phyloP scores from a whole-genome alignment of 1,140 invertebrate genomes.

The Tenebrio molitor region DNA sequence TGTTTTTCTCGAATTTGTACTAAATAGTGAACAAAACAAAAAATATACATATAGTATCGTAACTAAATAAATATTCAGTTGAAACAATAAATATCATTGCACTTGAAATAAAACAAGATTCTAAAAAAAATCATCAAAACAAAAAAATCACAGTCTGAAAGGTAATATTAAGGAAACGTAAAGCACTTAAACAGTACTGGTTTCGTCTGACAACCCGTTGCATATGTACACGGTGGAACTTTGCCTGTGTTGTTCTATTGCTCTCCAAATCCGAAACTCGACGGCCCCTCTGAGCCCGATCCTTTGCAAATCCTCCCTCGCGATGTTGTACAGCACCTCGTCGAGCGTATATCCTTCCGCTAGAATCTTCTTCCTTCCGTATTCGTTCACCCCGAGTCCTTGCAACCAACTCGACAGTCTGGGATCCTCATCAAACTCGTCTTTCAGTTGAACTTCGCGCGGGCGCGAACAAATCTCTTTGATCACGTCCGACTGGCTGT shows the following conservation, averaged over 20 bases:
- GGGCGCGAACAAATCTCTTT: conserved; percentile 53
- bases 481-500: conserved; percentile 53
- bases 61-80: conserved; percentile 41
- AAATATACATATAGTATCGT: no score
- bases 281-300: conserved; percentile 77
- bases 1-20: conserved; percentile 21
- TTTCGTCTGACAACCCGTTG: conserved; percentile 43
- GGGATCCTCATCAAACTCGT: conserved; percentile 66
- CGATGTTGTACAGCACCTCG: conserved; percentile 82
- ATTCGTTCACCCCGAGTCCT: conserved; percentile 71
- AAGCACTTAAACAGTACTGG: conserved; percentile 14
- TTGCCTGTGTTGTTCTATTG: conserved; percentile 68
- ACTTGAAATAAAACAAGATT: conserved; percentile 43
- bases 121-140: conserved; percentile 41
- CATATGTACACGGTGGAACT: conserved; percentile 40
- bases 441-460: conserved; percentile 56
- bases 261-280: conserved; percentile 70
- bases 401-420: conserved; percentile 73
- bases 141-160: conserved; percentile 49
- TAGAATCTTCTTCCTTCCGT: conserved; percentile 74
- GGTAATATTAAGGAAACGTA: conserved; percentile 13
- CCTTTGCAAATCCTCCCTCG: conserved; percentile 81
- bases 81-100: conserved; percentile 46
- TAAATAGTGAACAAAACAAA: conserved; percentile 2
- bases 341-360: conserved; percentile 83